A percentile compares a stretch with the other conserved stretches of the same genome.
Evolutionary conservation across 2,113 vertebrate species (phyloP).

Genomic region (Cephalopholis sonnerati): DNA sequence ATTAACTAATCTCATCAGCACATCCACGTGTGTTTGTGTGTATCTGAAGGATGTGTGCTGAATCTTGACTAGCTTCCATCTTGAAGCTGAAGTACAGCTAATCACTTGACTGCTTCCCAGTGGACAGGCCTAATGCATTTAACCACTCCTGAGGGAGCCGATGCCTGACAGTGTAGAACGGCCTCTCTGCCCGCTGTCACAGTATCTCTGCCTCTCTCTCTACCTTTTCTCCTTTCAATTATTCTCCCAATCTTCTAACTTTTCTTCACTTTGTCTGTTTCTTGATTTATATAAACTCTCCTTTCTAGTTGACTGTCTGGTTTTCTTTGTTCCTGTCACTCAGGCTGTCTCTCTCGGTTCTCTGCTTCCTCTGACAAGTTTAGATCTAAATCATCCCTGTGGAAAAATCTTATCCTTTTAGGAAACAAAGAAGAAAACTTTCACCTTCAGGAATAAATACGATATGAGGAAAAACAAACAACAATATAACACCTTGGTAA

Average conservation of each 20-base stretch:
- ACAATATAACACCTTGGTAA: neutral
- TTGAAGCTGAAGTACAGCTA: slow-evolving; percentile 68
- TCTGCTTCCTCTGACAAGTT: neutral
- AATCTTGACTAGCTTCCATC: slow-evolving; percentile 42
- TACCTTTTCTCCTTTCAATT: slow-evolving; percentile 3
- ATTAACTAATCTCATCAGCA: neutral
- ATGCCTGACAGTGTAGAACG: slow-evolving; percentile 64
- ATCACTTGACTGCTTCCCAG: slow-evolving; percentile 70
- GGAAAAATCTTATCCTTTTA: neutral
- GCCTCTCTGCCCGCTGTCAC: slow-evolving; percentile 60
- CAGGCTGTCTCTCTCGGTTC: neutral
- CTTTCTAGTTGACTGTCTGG: slow-evolving; percentile 19
- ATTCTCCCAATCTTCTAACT: slow-evolving; percentile 26
- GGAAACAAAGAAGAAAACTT: neutral
- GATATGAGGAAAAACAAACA: neutral
- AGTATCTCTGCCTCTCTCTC: slow-evolving; percentile 21
- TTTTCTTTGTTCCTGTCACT: slow-evolving; percentile 14
- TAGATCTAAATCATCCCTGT: neutral
- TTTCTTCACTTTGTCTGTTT: slow-evolving; percentile 20
- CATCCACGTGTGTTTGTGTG: slow-evolving; percentile 18
- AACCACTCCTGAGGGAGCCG: slow-evolving; percentile 69
- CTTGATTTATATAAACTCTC: slow-evolving; percentile 39
- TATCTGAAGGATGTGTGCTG: slow-evolving; percentile 39
- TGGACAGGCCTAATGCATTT: slow-evolving; percentile 71
- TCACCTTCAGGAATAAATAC: neutral